Base-by-base conservation (phyloP, 2,797 vertebrate genomes). In the Typhlichthys subterraneus region DNA sequence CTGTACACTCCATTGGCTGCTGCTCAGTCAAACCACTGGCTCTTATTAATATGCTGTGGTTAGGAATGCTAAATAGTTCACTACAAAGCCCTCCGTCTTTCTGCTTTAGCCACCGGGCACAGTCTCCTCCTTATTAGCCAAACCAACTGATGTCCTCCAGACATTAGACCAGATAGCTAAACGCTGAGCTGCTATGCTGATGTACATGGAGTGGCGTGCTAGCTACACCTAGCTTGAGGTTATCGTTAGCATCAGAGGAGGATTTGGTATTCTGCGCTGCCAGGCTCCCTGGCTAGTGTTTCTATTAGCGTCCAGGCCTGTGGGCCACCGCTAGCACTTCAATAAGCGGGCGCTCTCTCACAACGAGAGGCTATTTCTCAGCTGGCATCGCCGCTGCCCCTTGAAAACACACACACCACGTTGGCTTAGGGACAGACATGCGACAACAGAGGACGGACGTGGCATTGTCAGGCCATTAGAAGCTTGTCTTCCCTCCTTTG, bases 171-270 rank as follows among this genome's bases (percentile, higher is more conserved):
- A 45, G 68, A 38, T 61, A 57, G 67, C 67, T 45, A 31, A 70
- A 79, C 79, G 65, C 55, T 53, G 75, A 88, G 77, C 74, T 69
- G 67, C 60, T 79, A 83, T 85, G 72, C 75, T 73, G 74, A 78
- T 83, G 74, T 79, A 78, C 81, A 78, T 85, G 86, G 86, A 84
- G 83, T 79, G 70, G 76, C 82, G 63, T 63, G 76, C 61, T 73
- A 73, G 75, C 59, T 62, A 75, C 76, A 70, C 79, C 74, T 83
- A 82, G 83, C 90, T 83, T 55, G 73, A 76, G 84, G 82, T 83
- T 69, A 88, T 88, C 81, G 89, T 91, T 90, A 91, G 79, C 79
- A 74, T 69, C 45, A 75, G 82, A 79, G 73, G 68, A 65, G 77
- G 82, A 59, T 83, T 90, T 84, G 77, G 82, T 81, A 85, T 86